phyloP scores from a whole-genome alignment of 2,888 invertebrate species.

The Silvanus unidentatus region DNA sequence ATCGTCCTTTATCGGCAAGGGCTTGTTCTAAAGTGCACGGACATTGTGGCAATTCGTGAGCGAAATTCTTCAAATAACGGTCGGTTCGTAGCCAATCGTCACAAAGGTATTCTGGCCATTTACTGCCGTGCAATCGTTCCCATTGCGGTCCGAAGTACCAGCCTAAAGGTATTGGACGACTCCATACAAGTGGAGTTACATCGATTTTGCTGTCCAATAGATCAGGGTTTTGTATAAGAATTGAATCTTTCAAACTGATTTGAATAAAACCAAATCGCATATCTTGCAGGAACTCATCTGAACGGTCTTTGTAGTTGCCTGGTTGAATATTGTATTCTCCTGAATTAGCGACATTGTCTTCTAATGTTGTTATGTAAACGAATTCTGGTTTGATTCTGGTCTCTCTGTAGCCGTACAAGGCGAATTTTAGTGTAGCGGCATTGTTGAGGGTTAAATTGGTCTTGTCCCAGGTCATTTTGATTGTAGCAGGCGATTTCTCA shows the following conservation, averaged over 20 bases:
- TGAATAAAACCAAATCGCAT: constrained; percentile 82
- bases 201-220: constrained; percentile 11
- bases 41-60: constrained; percentile 75
- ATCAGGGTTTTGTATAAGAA: constrained; percentile 42
- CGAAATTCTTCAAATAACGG: constrained; percentile 76
- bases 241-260: constrained; percentile 77
- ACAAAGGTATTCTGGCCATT: constrained; percentile 81
- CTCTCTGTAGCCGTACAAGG: constrained; percentile 87
- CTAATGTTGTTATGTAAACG: constrained; percentile 72
- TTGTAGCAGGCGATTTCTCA: constrained; percentile 64
- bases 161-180: constrained; percentile 81
- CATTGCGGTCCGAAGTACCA: constrained; percentile 93
- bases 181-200: constrained; percentile 66
- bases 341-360: constrained; percentile 46
- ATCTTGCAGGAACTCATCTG: constrained; percentile 64
- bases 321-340: constrained; percentile 72
- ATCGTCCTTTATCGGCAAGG: constrained; percentile 84
- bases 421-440: constrained; percentile 71
- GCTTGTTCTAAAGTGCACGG: constrained; percentile 92
- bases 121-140: constrained; percentile 69
- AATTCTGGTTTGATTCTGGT: constrained; percentile 74
- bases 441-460: constrained; percentile 78
- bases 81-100: constrained; percentile 87
- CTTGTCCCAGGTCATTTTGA: constrained; percentile 77
- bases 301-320: constrained; percentile 61